These are phyloP conservation scores for Actenoides lindsayi DNA, from an alignment of 2,113 vertebrate genomes.

Conservation along the genomic window DNA sequence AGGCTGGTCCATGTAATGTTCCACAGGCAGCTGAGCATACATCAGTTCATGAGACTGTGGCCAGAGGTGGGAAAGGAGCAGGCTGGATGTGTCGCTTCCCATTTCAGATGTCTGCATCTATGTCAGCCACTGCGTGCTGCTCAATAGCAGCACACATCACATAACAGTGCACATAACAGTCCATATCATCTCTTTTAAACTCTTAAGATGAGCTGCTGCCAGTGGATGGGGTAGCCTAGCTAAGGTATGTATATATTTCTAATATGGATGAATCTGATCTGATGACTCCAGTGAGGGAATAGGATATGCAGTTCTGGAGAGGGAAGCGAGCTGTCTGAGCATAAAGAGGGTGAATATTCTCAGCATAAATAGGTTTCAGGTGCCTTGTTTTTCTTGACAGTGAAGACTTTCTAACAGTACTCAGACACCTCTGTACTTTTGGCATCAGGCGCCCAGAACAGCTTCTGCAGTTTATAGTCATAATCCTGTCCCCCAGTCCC, in stretches of 20 bases:
- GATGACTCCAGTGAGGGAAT: neutral
- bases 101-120: neutral
- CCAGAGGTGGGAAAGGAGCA: neutral
- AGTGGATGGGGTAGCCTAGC: neutral
- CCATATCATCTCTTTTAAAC: neutral
- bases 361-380: neutral
- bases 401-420: neutral
- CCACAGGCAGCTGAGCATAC: neutral
- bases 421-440: neutral
- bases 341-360: neutral
- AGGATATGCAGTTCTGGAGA: neutral
- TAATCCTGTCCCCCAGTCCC: neutral
- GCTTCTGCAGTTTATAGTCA: neutral
- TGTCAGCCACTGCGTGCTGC: neutral
- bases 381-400: neutral
- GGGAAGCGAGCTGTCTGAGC: neutral
- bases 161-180: neutral
- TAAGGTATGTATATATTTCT: neutral
- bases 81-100: neutral
- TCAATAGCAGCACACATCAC: too few relatives aligned
- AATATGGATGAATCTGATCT: neutral
- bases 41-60: fast-evolving
- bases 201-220: neutral
- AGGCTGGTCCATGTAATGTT: fast-evolving
- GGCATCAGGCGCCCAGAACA: neutral